phyloP scores from a whole-genome alignment of 2,797 vertebrate genomes.

The Chelmon rostratus region DNA sequence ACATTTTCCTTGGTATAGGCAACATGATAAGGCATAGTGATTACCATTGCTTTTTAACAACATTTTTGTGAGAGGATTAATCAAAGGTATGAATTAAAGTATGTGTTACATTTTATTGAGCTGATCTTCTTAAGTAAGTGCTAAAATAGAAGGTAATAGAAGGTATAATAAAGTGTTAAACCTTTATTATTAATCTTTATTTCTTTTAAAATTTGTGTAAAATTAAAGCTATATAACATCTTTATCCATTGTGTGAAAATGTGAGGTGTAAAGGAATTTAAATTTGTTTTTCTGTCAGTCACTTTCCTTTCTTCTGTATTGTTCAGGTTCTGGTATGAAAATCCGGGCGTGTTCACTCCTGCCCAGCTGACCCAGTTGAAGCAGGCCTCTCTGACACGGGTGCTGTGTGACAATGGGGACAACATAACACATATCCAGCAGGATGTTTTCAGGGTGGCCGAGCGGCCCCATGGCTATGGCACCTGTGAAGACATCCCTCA shows the following conservation, averaged over 20 bases:
- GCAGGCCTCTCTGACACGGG: slow-evolving; percentile 93
- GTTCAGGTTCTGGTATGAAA: slow-evolving; percentile 97
- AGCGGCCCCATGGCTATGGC: slow-evolving; percentile 93
- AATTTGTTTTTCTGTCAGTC: background rate
- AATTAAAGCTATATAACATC: background rate
- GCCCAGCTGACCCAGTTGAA: slow-evolving; percentile 97
- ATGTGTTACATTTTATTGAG: background rate
- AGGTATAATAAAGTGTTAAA: too few species aligned
- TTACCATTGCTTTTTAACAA: background rate
- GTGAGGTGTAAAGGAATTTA: background rate
- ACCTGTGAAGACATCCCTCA: slow-evolving; percentile 92
- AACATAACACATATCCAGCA: slow-evolving; percentile 95
- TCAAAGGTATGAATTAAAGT: background rate
- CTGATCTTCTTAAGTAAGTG: background rate
- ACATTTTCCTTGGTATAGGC: background rate
- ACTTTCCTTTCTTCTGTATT: background rate
- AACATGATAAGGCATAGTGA: background rate
- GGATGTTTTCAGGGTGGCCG: slow-evolving; percentile 93
- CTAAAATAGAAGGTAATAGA: background rate
- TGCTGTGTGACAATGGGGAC: slow-evolving; percentile 96
- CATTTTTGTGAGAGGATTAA: background rate
- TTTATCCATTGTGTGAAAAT: background rate
- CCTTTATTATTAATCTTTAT: too few species aligned
- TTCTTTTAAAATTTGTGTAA: background rate
- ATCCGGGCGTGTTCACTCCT: slow-evolving; percentile 93